Base-by-base conservation (phyloP, 1,140 invertebrate species). In the Asbolus verrucosus region DNA sequence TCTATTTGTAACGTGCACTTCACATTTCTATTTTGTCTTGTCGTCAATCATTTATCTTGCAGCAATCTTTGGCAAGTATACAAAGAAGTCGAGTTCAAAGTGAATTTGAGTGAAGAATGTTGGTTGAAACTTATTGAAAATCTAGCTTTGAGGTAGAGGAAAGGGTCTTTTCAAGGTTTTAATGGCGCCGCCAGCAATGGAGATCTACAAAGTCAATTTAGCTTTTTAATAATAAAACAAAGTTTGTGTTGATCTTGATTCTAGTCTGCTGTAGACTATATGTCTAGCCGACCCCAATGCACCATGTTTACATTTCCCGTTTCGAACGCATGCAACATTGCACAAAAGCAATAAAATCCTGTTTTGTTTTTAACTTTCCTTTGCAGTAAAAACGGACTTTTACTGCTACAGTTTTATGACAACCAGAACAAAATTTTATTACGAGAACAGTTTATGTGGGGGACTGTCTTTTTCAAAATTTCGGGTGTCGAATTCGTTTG, bases 341-440 rank as follows among this genome's bases (percentile, higher is more conserved):
- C 33, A 36, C 33, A 36, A 36, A 36, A 36, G 33, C 33, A 36
- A 36, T 36, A 36, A 36, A 36, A 36, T 5, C 11, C 2, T 36
- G 33, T 36, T 36, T 14, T 43, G 39, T 43, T 43, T 43, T 43
- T 43, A 43, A 43, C 39, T 43, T 43, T 43, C 39, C 13, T 43
- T 43, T 43, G 39, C 39, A 43, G 16, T 43, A 43, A 43, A 43
- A 43, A 18, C 15, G 39, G 33, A 27, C 24, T 27, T 36, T 36
- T 36, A 36, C 33, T 36, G 33, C 33, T 11, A 36, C 33, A 36
- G 5, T 36, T 36, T 36, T 36, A 36, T 36, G 33, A n/a, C 33
- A n/a, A 11, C 6, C 33, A 36, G 33, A 36, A 36, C 33, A n/a
- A 43, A 43, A 15, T 43, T 43, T 43, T 43, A 16, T 43, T 43